A percentile compares a stretch with the other conserved stretches of the same genome.
Evolutionary conservation across 2,113 vertebrate genomes (phyloP).

Genomic region (Seriola quinqueradiata): DNA sequence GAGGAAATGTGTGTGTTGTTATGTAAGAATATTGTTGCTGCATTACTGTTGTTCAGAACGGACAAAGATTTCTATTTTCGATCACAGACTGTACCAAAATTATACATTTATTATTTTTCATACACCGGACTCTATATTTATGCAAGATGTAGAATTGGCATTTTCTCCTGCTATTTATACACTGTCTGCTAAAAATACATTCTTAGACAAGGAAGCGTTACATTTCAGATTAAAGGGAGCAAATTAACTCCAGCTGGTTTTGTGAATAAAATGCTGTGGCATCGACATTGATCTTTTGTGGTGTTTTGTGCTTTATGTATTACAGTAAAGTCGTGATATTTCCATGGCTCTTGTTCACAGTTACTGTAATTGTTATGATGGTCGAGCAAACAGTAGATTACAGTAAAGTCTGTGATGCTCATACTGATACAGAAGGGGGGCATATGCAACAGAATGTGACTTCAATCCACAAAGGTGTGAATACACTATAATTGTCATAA

Average conservation of each 20-base stretch:
- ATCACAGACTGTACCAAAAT: slow-evolving; percentile 59
- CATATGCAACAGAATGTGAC: neutral
- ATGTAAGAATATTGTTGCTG: slow-evolving; percentile 31
- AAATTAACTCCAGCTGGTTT: slow-evolving; percentile 41
- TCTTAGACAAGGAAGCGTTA: slow-evolving; percentile 16
- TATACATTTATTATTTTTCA: slow-evolving; percentile 68
- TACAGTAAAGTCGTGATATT: neutral
- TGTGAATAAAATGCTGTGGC: slow-evolving; percentile 67
- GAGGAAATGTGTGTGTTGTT: slow-evolving; percentile 24
- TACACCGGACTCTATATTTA: slow-evolving; percentile 60
- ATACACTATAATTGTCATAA: too few species aligned
- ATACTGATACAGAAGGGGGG: neutral
- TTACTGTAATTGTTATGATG: neutral
- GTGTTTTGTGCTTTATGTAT: slow-evolving; percentile 30
- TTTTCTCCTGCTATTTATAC: slow-evolving; percentile 64
- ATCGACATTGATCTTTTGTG: slow-evolving; percentile 36
- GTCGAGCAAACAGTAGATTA: neutral
- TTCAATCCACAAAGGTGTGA: neutral
- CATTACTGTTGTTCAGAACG: slow-evolving; percentile 21
- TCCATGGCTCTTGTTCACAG: too few species aligned
- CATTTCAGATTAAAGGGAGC: slow-evolving; percentile 24
- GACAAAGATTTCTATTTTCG: slow-evolving; percentile 67
- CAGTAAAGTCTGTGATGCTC: neutral
- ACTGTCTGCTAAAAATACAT: slow-evolving; percentile 39
- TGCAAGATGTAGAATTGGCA: slow-evolving; percentile 55